Evolutionary conservation across 1,140 invertebrate genomes (phyloP), one percentile per base, ranked within the genome.

Genomic region (Drosophila persimilis): DNA sequence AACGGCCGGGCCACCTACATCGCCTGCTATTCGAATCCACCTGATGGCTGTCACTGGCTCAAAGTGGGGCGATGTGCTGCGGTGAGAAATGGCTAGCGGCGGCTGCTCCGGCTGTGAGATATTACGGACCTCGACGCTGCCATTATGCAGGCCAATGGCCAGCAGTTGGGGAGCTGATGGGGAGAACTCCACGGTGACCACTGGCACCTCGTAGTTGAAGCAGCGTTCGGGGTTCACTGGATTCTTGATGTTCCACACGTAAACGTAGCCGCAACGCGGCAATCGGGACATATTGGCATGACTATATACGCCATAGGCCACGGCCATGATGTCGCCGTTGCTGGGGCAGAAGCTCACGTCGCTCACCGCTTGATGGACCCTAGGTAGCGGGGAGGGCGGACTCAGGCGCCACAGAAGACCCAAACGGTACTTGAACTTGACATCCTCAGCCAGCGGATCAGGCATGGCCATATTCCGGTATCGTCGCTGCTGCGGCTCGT

Each of bases 241-340:
- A 91, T 97, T 98, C 92, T 98, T 98, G 0, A 97, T 94, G 69
- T 94, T 95, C 95, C 96, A 98, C 66, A 97, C 92, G 48, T 95
- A 93, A 1, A 98, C 92, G 43, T 56, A 59, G 9, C 80, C 72
- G 31, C 17, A 58, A 0, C 70, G 50, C 0, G 70, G 48, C 15
- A 47, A 8, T 11, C 39, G 26, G 8, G 26, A 9, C 6, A 74
- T 22, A 50, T 67, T 61, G 7, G 50, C 69, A 26, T 69, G 76
- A 4, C 63, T 92, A 65, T 92, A 94, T 61, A 94, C 93, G 1
- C 94, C 95, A 69, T 96, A 95, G n/a, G 93, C 95, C 1, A 95
- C 94, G 0, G 95, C 95, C 13, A 96, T 72, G 1, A 96, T 92
- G 66, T 94, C 94, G 3, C 91, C 69, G 70, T 95, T 95, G n/a